phyloP scores from a whole-genome alignment of 2,797 vertebrate genomes.

The Antennarius maculatus region DNA sequence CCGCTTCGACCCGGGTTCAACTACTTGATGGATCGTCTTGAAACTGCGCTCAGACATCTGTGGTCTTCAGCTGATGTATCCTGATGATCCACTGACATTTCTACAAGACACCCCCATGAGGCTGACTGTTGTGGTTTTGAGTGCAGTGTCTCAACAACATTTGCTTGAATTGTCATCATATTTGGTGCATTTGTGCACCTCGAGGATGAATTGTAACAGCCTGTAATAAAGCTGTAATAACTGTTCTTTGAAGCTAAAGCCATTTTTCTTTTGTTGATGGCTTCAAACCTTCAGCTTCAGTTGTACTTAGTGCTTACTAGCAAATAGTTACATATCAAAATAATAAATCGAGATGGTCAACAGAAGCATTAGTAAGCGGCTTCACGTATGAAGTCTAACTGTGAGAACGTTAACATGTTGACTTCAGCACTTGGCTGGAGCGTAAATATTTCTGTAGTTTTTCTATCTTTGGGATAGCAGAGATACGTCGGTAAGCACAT shows the following conservation, averaged over 20 bases:
- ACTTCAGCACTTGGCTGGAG: background rate
- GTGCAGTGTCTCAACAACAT: conserved; percentile 35
- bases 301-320: background rate
- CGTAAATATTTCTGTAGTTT: background rate
- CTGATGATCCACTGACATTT: conserved; percentile 35
- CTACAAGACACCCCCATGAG: conserved; percentile 22
- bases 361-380: background rate
- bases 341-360: background rate
- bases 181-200: background rate
- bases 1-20: conserved; percentile 1
- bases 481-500: background rate
- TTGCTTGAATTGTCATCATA: conserved; percentile 10
- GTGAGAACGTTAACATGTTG: background rate
- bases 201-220: conserved; percentile 1
- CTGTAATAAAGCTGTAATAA: background rate
- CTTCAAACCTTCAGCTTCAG: background rate
- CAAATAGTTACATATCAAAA: background rate
- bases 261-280: background rate
- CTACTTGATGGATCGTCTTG: conserved; percentile 9
- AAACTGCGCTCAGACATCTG: conserved; percentile 3
- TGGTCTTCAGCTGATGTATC: conserved; percentile 11
- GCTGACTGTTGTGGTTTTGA: conserved; percentile 44
- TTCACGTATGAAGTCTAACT: background rate
- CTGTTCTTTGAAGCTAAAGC: background rate
- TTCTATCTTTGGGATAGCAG: conserved; percentile 13